Base-by-base conservation (phyloP, 2,888 invertebrate species). In the Phyllotreta cruciferae region DNA sequence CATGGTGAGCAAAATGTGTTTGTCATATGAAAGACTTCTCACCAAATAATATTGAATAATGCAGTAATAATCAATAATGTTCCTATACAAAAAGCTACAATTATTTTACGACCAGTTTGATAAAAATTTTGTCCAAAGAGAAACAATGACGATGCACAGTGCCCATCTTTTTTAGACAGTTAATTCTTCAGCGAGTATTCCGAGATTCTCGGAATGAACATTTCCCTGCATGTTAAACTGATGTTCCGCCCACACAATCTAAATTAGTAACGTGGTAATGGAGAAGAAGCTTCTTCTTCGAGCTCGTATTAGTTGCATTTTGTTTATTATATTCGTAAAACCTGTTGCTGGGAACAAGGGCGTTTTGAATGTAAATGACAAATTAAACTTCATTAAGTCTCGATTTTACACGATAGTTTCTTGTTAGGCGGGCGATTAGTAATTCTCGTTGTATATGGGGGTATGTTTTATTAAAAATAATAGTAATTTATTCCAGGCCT, bases 221-320 rank as follows among this genome's bases (percentile, higher is more conserved):
- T 37, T 49, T 52, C 52, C 38, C 10, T 52, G 52, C 52, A 52
- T 52, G 52, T 52, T 52, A 52, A 52, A 52, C 10, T 37, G 52
- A 52, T 11, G 41, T 41, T 41, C 34, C 54, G 54, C 54, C 54
- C 54, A 54, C 54, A 42, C 54, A 34, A 10, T 41, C 42, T 41
- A 41, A 54, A 54, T 54, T 54, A 54, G 13, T 54, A 54, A 54
- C 36, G 54, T 54, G 41, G 42, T 53, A 53, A 52, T 37, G 53
- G 13, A 39, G 53, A 52, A 52, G 52, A 41, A 41, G 41, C 54
- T 54, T 53, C 39, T 54, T 53, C 39, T 53, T 41, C 54, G n/a
- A 34, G 34, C 2, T 37, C 10, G 34, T 41, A 54, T 42, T 10
- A 54, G 3, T 54, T 41, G 39, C 42, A 42, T 54, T 54, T 54